Evolutionary conservation across 2,888 invertebrate species (phyloP), one percentile per base, ranked within the genome.

Genomic region (Drosophila percnosoma): DNA sequence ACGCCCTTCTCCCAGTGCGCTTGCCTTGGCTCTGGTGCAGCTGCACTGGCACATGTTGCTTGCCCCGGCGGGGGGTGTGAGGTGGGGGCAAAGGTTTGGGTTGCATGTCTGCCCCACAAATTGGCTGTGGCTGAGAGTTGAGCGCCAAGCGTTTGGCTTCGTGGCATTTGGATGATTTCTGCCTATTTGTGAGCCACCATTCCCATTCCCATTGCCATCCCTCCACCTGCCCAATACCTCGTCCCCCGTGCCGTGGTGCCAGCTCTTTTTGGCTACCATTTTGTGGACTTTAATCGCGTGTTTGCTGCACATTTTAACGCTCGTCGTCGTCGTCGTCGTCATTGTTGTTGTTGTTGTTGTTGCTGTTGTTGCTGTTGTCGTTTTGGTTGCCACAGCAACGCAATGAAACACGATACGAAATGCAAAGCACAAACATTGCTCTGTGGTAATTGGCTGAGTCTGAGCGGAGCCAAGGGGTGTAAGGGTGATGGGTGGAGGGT

Each of bases 141-240:
- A 64, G 70, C 58, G 63, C 21, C 65, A 66, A 63, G 42, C 75
- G 66, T 64, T 80, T 77, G 76, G 66, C 77, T 77, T 75, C 66
- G 82, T 87, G 89, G 85, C 89, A 85, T 85, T 85, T 89, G 74
- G 83, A 75, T 85, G 85, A 85, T 87, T 85, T 85, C 80, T 87
- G 88, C 74, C 80, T 83, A 83, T 83, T 83, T 84, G 78, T 77
- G 77, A n/a, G 29, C 55, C 63, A 18, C 31, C 33, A 55, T 5
- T 21, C 27, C 21, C n/a, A 55, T 29, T 34, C 10, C 3, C 53
- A 45, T 18, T 36, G 3, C 36, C 8, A 18, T 3, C 7, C 8
- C 18, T 0, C 15, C 36, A 36, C 15, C 15, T 36, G 15, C 6
- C 4, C 13, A 45, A 7, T 45, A 13, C 21, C 21, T 21, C 21